Evolutionary conservation across 2,888 invertebrate genomes (phyloP), one percentile per base, ranked within the genome.

Genomic region (Poecilus cupreus): DNA sequence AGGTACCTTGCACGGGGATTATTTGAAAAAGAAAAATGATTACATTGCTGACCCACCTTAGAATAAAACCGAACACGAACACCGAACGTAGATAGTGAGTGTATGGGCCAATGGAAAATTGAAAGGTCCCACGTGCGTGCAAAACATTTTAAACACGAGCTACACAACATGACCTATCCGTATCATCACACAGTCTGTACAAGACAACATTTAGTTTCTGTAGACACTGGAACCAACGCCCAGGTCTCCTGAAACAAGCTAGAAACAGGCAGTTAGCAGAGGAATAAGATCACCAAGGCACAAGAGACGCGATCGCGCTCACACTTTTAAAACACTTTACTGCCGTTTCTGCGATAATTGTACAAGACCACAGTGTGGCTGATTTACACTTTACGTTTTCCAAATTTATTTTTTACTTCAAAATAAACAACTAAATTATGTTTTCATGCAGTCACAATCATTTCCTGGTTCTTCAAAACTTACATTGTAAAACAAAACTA

Each of bases 191-290:
- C 64, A 81, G 81, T 81, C 81, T 81, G 81, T 81, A 81, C 81
- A 80, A 79, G 68, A 32, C 39, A 72, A 43, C 79, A 80, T 39
- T 78, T 26, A 74, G 81, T 81, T 81, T 81, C 81, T 81, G 60
- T 64, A 74, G 81, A 81, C 81, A 81, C 81, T 81, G 81, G 81
- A 81, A 81, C 81, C 75, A 81, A 81, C 81, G 81, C 81, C 81
- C 81, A 81, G 81, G 81, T 81, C 75, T 81, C 81, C 81, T 81
- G 81, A 81, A 81, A 81, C 81, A 81, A 70, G 80, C 81, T 81
- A 81, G 81, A 81, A 81, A 81, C 81, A 81, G 81, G 81, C 81
- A 81, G 81, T 81, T 81, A 75, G 46, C 46, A 72, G 26, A 49
- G 32, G 60, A 64, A 54, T 54, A 75, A 54, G 22, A 51, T 49